Evolutionary conservation across 2,797 vertebrate species (phyloP), one percentile per base, ranked within the genome.

Genomic region (Syndactyla subalaris): DNA sequence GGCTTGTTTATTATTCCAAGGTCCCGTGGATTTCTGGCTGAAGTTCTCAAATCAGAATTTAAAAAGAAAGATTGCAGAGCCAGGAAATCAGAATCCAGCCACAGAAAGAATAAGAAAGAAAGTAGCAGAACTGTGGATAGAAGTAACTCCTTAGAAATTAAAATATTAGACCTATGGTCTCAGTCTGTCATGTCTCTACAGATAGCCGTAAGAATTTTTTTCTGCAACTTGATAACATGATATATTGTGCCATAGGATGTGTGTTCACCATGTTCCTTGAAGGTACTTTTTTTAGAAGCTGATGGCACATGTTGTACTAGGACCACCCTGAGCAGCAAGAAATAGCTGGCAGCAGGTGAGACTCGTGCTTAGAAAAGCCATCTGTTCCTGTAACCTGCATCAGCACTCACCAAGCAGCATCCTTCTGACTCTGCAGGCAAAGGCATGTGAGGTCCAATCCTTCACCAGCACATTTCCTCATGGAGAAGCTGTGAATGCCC

Each of bases 291-390:
- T 97, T 92, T 89, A 91, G 85, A 80, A 85, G 65, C 26, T 11
- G 43, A 18, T 72, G 75, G 85, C 58, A 93, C 85, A 84, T 49
- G 34, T 46, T 94, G 82, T 88, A 93, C 93, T 72, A 89, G 66
- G 78, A 91, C 85, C 89, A 88, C 85, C 62, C 71, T 49, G 71
- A 93, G 77, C 67, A 94, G 74, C 52, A 79, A 81, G 88, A 20
- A 84, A 23, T 70, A 95, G 51, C 67, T 96, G 92, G 93, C 95
- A 96, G 92, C 88, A 93, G 88, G 95, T 95, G 76, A 94, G 66
- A 55, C 62, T 93, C 52, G n/a, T 39, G 85, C 73, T 89, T 78
- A 43, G 83, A 70, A 81, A 86, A 75, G 39, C 87, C 95, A 94
- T 96, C 94, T 96, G 95, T 81, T 89, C 75, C 70, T 80, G 34